Percentiles rank a stretch among this genome's conserved stretches.
These are phyloP conservation scores for Tilapia sparmanii DNA, from an alignment of 2,113 vertebrate genomes.

Conservation along the genomic window DNA sequence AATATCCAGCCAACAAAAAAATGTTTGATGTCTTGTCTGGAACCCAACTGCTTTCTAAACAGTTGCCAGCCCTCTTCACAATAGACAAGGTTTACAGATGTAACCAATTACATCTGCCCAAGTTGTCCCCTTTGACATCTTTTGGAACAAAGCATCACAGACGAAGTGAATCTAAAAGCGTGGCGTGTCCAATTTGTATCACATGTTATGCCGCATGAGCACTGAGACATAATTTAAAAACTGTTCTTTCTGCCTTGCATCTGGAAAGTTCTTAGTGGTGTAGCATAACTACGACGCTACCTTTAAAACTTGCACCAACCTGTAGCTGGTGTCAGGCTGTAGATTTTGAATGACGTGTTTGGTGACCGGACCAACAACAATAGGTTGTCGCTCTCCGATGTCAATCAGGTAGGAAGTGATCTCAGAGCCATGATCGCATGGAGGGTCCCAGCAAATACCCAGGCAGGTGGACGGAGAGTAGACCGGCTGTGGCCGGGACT, in stretches of 20 bases:
- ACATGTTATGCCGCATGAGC: background rate
- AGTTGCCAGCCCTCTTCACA: background rate
- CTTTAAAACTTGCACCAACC: constrained; percentile 58
- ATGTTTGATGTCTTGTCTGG: background rate
- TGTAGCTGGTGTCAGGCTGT: constrained; percentile 96
- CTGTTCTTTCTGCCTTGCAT: background rate
- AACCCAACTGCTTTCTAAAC: background rate
- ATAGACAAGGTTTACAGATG: background rate
- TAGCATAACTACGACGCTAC: too few relatives aligned
- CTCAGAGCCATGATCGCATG: constrained; percentile 88
- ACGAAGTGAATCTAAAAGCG: background rate
- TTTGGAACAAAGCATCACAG: background rate
- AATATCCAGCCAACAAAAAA: background rate
- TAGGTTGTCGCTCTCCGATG: constrained; percentile 87
- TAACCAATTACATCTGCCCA: background rate
- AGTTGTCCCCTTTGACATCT: background rate
- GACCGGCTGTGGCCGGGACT: constrained; percentile 19
- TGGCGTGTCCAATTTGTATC: background rate
- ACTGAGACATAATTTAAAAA: background rate
- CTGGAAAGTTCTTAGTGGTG: background rate
- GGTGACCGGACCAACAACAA: constrained; percentile 79
- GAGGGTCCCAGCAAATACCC: constrained; percentile 86
- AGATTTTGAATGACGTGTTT: constrained; percentile 83
- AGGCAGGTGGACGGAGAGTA: constrained; percentile 92
- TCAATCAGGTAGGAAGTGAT: constrained; percentile 94